These are phyloP conservation scores for Parochlus steinenii DNA, from an alignment of 2,888 invertebrate species.

Conservation along the genomic window DNA sequence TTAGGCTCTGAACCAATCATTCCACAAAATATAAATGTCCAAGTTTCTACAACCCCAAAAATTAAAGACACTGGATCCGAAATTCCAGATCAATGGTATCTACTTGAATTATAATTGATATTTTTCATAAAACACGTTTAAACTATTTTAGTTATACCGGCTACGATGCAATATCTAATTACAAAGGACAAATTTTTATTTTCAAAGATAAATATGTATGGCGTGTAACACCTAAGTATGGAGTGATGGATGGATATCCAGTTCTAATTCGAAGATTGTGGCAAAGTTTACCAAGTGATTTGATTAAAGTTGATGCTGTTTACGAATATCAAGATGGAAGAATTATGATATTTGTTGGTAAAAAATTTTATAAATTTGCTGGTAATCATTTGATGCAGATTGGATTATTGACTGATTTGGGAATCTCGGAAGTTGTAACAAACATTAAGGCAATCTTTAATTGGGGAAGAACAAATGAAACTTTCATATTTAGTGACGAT, in stretches of 20 bases:
- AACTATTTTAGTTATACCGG: conserved; percentile 66
- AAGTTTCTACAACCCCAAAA: background rate
- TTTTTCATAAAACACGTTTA: too few species aligned
- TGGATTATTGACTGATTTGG: conserved; percentile 34
- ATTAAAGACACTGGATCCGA: too few species aligned
- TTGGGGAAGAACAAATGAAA: conserved; percentile 76
- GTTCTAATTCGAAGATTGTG: conserved; percentile 63
- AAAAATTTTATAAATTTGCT: conserved; percentile 16
- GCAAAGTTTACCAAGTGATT: conserved; percentile 45
- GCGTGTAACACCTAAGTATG: conserved; percentile 58
- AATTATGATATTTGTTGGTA: conserved; percentile 67
- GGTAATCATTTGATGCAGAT: conserved; percentile 40
- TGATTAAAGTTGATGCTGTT: conserved; percentile 72
- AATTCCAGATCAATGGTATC: too few species aligned
- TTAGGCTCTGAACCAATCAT: too few species aligned
- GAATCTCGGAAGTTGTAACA: conserved; percentile 51
- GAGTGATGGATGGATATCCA: conserved; percentile 52
- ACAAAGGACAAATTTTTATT: conserved; percentile 68
- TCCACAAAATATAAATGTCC: too few species aligned
- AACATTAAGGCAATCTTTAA: conserved; percentile 73
- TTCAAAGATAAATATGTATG: conserved; percentile 82
- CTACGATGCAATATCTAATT: conserved; percentile 73
- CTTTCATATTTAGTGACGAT: conserved; percentile 68
- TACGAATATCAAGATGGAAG: conserved; percentile 67
- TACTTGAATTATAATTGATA: too few species aligned